phyloP scores from a whole-genome alignment of 2,888 invertebrate genomes.

The Hedya salicella region DNA sequence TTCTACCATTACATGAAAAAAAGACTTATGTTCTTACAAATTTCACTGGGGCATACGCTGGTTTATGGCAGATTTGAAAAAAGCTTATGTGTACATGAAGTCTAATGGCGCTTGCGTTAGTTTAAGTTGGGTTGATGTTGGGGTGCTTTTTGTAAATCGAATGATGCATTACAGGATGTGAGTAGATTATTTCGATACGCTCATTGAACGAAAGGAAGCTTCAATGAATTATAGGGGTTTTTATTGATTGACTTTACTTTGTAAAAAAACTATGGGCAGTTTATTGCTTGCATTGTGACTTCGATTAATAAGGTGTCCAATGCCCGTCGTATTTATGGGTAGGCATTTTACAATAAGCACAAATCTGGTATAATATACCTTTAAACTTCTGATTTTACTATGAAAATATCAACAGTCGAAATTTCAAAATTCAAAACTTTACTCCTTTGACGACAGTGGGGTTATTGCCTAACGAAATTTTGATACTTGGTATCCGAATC shows the following conservation, averaged over 20 bases:
- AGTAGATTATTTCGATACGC: slow-evolving; percentile 34
- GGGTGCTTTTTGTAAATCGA: slow-evolving; percentile 31
- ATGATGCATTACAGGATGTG: slow-evolving; percentile 37
- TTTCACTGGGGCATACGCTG: not conserved
- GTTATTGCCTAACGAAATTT: too few species aligned
- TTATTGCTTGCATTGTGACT: slow-evolving; percentile 5
- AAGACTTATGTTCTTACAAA: too few species aligned
- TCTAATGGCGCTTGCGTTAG: not conserved
- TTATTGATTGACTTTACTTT: slow-evolving; percentile 10
- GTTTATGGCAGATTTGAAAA: not conserved
- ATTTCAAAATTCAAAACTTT: too few species aligned
- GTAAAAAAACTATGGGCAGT: not conserved
- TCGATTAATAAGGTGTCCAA: not conserved
- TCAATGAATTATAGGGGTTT: slow-evolving; percentile 29
- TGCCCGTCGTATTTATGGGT: not conserved
- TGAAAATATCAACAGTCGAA: too few species aligned
- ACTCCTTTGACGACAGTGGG: too few species aligned
- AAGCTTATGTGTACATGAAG: not conserved
- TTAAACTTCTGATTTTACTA: too few species aligned
- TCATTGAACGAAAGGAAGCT: slow-evolving; percentile 17
- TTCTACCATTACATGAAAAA: slow-evolving; percentile 9
- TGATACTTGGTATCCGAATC: too few species aligned
- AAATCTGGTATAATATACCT: too few species aligned
- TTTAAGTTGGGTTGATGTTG: not conserved
- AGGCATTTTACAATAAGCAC: not conserved